Percentiles rank a stretch among this genome's conserved stretches.
Evolutionary conservation across 2,113 vertebrate species (phyloP).

Genomic region (Zootoca vivipara): DNA sequence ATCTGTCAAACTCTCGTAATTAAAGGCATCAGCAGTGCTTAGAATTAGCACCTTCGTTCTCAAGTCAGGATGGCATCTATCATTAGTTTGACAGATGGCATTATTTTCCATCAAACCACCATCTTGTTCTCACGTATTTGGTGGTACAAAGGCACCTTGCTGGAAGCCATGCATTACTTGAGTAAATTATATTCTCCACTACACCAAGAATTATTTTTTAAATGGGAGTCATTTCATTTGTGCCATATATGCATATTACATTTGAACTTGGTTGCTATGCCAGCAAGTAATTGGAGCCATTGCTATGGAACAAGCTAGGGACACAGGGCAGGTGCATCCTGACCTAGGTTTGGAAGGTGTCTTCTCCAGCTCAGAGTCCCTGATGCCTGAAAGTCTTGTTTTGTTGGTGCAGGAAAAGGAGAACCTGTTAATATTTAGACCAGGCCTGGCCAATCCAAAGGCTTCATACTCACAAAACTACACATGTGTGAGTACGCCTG

Average conservation of each 20-base stretch:
- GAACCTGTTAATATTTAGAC: background rate
- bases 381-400: background rate
- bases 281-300: background rate
- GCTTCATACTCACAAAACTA: background rate
- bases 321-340: background rate
- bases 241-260: background rate
- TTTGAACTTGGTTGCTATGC: background rate
- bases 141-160: background rate
- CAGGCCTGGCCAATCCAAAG: background rate
- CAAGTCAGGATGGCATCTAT: constrained; percentile 57
- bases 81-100: constrained; percentile 64
- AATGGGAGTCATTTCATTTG: background rate
- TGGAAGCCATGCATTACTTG: background rate
- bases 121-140: constrained; percentile 51
- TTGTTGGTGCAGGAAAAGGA: background rate
- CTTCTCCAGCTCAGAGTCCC: background rate
- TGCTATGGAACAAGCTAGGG: background rate
- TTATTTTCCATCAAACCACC: constrained; percentile 64
- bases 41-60: constrained; percentile 71
- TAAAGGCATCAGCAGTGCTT: constrained; percentile 62
- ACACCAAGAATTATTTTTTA: background rate
- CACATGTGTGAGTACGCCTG: no score
- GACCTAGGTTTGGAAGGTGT: background rate
- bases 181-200: constrained; percentile 1
- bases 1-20: constrained; percentile 76